A percentile compares a stretch with the other conserved stretches of the same genome.
Conservation (phyloP, 2,797 vertebrate genomes). For the Lepus oiostolus region DNA sequence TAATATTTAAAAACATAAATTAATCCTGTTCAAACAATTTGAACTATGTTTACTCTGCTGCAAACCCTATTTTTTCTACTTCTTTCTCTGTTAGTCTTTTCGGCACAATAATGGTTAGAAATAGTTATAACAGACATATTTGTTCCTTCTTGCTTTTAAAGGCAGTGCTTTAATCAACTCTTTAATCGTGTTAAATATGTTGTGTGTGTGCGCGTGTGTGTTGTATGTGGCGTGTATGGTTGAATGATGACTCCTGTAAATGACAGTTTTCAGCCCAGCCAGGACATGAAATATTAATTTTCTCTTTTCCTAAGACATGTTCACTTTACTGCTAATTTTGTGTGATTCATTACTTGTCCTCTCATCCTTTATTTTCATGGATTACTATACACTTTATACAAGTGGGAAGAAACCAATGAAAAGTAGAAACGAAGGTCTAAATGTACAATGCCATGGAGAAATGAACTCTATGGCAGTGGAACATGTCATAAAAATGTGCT, state of each 20-base stretch:
- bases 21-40: conserved; percentile 22
- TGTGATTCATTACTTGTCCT: conserved; percentile 37
- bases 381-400: neutral
- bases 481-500: conserved; percentile 45
- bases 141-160: conserved; percentile 42
- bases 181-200: neutral
- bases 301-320: neutral
- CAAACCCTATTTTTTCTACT: neutral
- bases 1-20: neutral
- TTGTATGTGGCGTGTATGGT: neutral
- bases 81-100: neutral
- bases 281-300: neutral
- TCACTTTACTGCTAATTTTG: neutral
- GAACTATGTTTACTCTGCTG: neutral
- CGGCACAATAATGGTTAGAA: neutral
- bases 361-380: neutral
- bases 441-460: neutral
- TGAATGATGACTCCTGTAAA: neutral
- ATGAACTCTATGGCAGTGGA: neutral
- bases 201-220: neutral
- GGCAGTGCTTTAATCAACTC: neutral
- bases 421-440: conserved; percentile 16
- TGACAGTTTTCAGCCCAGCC: neutral
- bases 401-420: neutral
- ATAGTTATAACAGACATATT: neutral